phyloP scores from a whole-genome alignment of 1,140 invertebrate genomes.

The Drosophila triauraria region DNA sequence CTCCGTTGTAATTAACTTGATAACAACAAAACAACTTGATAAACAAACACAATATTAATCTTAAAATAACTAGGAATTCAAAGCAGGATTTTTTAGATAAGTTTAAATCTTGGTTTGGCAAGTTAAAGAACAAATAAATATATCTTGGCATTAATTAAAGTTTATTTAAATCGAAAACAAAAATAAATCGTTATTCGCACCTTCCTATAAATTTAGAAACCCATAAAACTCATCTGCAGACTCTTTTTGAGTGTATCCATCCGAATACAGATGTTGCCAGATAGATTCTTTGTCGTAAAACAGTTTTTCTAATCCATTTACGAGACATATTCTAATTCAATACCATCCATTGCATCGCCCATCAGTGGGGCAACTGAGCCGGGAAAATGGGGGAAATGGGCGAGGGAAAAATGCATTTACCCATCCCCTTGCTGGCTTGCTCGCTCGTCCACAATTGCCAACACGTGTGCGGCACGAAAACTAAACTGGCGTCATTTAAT shows the following conservation, averaged over 20 bases:
- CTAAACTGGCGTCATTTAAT: slow-evolving; percentile 77
- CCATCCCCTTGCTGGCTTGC: not conserved
- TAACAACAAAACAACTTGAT: too few species aligned
- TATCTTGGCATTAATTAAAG: too few species aligned
- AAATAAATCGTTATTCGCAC: not conserved
- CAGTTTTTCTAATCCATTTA: slow-evolving; percentile 64
- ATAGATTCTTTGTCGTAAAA: slow-evolving; percentile 27
- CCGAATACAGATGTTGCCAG: slow-evolving; percentile 29
- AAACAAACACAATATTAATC: too few species aligned
- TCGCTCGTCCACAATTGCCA: slow-evolving; percentile 57
- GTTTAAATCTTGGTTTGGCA: too few species aligned
- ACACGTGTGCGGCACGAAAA: slow-evolving; percentile 74
- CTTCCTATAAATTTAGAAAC: slow-evolving; percentile 1
- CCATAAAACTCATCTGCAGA: slow-evolving; percentile 17
- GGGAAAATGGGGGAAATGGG: slow-evolving; percentile 23
- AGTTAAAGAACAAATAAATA: not conserved
- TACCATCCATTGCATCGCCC: slow-evolving; percentile 35
- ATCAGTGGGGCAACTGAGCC: slow-evolving; percentile 29
- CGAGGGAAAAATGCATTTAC: slow-evolving; percentile 28
- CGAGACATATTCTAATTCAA: slow-evolving; percentile 63
- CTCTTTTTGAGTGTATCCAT: slow-evolving; percentile 20
- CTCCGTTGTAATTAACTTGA: too few species aligned
- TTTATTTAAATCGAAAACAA: not conserved
- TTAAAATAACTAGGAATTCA: too few species aligned
- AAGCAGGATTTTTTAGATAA: too few species aligned